A percentile compares a stretch with the other conserved stretches of the same genome.
phyloP scores from a whole-genome alignment of 2,888 invertebrate species.

The Caenorhabditis virilis region DNA sequence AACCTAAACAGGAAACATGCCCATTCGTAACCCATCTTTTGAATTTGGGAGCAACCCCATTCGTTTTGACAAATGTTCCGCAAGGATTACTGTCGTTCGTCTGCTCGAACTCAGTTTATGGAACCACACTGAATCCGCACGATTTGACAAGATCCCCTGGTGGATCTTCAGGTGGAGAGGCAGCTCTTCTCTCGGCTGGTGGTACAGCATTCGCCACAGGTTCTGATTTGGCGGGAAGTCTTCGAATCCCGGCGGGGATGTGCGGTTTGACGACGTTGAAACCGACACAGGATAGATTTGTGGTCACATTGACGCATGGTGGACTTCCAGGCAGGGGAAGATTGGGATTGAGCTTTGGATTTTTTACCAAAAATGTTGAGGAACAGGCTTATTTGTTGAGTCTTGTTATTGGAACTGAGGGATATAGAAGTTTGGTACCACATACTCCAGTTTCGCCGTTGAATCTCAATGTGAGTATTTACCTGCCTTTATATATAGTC shows the following conservation, averaged over 20 bases:
- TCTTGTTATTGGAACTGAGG: constrained; percentile 29
- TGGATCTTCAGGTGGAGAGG: constrained; percentile 72
- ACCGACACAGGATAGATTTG: constrained; percentile 67
- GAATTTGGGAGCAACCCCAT: constrained; percentile 70
- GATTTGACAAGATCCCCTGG: constrained; percentile 69
- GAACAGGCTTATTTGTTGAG: constrained; percentile 56
- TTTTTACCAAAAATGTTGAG: constrained; percentile 62
- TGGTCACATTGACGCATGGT: constrained; percentile 45
- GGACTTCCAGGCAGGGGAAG: constrained; percentile 65
- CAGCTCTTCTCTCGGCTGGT: constrained; percentile 70
- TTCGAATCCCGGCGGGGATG: constrained; percentile 71
- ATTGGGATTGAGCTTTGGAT: constrained; percentile 59
- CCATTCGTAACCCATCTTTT: constrained; percentile 58
- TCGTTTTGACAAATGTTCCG: constrained; percentile 71
- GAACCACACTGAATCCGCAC: constrained; percentile 70
- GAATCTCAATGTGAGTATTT: background rate
- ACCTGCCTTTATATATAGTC: background rate
- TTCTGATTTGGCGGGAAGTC: constrained; percentile 71
- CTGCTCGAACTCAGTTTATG: constrained; percentile 70
- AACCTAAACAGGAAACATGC: constrained; percentile 59
- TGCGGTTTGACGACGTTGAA: constrained; percentile 71
- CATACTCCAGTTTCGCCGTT: constrained; percentile 26
- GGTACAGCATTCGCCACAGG: constrained; percentile 71
- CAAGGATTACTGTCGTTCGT: constrained; percentile 57
- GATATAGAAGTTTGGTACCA: constrained; percentile 38